Conservation (phyloP, 92 coral and sea anemone species). For the Parazoanthus atlanticus region DNA sequence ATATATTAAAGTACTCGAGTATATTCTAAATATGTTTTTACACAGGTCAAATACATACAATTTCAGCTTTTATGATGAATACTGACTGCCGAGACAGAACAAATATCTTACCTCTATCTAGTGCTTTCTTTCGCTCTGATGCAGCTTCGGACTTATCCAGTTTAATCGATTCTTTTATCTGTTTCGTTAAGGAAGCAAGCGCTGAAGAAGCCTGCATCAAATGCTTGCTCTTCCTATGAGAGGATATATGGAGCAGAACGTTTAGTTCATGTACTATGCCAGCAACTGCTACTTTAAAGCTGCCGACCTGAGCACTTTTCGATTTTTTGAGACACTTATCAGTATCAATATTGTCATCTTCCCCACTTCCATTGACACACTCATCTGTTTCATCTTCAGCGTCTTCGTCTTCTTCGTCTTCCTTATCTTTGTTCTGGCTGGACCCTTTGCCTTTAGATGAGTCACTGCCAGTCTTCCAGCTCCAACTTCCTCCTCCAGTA, state of each 20-base stretch:
- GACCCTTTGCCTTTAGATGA: not conserved
- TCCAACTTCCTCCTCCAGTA: conserved; percentile 57
- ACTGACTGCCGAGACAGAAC: not conserved
- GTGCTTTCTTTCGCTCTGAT: not conserved
- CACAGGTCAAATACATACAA: not conserved
- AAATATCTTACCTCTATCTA: not conserved
- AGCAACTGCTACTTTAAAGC: conserved; percentile 33
- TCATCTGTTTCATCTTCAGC: not conserved
- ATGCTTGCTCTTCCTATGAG: not conserved
- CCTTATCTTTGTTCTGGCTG: not conserved
- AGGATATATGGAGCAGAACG: not conserved
- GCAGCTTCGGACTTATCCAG: not conserved
- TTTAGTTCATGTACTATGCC: conserved; percentile 30
- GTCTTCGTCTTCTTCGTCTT: not conserved
- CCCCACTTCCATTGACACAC: conserved; percentile 7
- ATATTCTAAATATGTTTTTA: not conserved
- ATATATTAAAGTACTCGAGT: too few species aligned
- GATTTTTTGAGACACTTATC: conserved; percentile 28
- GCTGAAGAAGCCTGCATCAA: not conserved
- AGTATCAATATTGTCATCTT: not conserved
- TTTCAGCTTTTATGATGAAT: not conserved
- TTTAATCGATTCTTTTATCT: conserved; percentile 7
- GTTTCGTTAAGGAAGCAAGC: conserved; percentile 11
- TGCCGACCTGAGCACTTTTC: conserved; percentile 16
- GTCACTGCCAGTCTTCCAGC: not conserved